Evolutionary conservation across 2,888 invertebrate genomes (phyloP).

Genomic region (Melieria omissa): DNA sequence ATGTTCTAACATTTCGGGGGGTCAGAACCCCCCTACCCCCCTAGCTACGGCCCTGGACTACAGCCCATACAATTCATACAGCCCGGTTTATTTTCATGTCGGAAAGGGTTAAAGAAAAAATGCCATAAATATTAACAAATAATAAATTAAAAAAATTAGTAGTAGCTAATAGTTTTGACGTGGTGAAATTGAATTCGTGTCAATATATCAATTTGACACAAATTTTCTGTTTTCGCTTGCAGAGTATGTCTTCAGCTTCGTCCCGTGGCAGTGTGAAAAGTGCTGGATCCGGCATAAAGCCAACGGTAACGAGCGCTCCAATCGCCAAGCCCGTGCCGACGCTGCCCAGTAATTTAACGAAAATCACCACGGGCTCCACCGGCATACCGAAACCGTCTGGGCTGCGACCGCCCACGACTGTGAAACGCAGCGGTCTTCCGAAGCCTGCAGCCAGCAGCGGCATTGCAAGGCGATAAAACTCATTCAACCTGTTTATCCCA

Average conservation of each 20-base stretch:
- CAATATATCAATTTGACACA: neutral
- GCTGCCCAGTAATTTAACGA: constrained; percentile 47
- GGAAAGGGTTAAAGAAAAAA: neutral
- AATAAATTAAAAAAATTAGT: no score
- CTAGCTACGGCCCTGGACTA: no score
- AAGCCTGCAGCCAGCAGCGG: constrained; percentile 54
- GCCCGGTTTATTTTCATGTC: no score
- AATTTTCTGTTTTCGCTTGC: constrained; percentile 28
- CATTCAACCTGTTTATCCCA: neutral
- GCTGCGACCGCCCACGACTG: constrained; percentile 58
- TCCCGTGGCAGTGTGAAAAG: constrained; percentile 61
- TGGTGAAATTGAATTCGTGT: no score
- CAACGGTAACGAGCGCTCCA: constrained; percentile 23
- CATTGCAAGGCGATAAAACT: constrained; percentile 57
- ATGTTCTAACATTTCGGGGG: no score
- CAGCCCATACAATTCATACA: no score
- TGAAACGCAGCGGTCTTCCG: constrained; percentile 65
- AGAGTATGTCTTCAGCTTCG: constrained; percentile 65
- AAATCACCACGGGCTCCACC: constrained; percentile 56
- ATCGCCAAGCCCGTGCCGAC: constrained; percentile 22
- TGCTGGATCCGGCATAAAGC: constrained; percentile 43
- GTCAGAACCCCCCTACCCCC: no score
- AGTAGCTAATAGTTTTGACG: no score
- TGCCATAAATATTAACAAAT: neutral
- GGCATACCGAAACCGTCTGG: constrained; percentile 65